phyloP scores from a whole-genome alignment of 92 coral and sea anemone genomes.

The Scolanthus callimorphus region DNA sequence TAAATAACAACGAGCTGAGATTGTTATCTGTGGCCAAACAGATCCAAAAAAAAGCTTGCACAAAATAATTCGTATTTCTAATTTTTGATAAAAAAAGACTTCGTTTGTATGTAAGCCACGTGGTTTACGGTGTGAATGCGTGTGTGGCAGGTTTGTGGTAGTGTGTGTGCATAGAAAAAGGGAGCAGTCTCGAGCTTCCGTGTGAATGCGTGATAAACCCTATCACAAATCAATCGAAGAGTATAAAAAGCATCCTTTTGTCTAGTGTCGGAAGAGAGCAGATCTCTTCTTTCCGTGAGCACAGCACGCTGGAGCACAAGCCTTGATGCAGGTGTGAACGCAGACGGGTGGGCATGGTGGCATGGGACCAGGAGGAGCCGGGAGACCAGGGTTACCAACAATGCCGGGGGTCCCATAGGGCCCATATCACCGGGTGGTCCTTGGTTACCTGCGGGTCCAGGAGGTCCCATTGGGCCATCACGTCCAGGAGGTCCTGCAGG shows the following conservation, averaged over 20 bases:
- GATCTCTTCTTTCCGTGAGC: slow-evolving; percentile 89
- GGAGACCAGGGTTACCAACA: slow-evolving; percentile 90
- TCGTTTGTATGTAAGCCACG: too few relatives aligned
- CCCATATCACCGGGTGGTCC: slow-evolving; percentile 99
- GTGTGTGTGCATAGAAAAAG: slow-evolving; percentile 33
- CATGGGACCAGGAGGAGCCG: slow-evolving; percentile 98
- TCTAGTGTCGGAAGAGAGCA: slow-evolving; percentile 35
- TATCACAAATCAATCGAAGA: slow-evolving; percentile 39
- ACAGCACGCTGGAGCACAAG: slow-evolving; percentile 95
- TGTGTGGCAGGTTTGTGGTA: neutral
- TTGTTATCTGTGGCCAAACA: slow-evolving; percentile 40
- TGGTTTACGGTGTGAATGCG: neutral
- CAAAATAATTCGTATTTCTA: neutral
- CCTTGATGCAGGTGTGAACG: slow-evolving; percentile 98
- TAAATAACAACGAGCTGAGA: slow-evolving; percentile 10
- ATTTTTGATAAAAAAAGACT: neutral
- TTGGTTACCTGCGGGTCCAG: slow-evolving; percentile 97
- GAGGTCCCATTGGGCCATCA: slow-evolving; percentile 99
- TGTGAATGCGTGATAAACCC: slow-evolving; percentile 26
- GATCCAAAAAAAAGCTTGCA: slow-evolving; percentile 24
- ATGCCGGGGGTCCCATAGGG: slow-evolving; percentile 94
- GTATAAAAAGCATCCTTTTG: slow-evolving; percentile 54
- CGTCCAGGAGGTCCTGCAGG: slow-evolving; percentile 98
- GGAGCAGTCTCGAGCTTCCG: slow-evolving; percentile 10
- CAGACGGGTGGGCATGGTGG: slow-evolving; percentile 99